Conservation (phyloP, 2,797 vertebrate genomes). For the Sebastes alutus region DNA sequence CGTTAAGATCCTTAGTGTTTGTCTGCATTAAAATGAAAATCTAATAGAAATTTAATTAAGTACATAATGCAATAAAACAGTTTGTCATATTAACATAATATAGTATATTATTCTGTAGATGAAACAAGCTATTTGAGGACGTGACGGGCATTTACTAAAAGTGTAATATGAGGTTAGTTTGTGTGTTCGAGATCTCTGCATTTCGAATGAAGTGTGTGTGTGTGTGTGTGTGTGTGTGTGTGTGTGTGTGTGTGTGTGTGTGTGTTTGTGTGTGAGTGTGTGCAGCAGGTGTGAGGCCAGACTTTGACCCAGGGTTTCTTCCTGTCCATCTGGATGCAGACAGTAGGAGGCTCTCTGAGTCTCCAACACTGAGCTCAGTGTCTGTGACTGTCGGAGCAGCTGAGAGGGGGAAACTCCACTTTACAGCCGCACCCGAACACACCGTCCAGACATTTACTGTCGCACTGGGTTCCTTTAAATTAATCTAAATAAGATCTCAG, state of each 20-base stretch:
- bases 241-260: conserved; percentile 1
- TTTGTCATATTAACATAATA: not conserved
- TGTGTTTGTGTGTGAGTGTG: not conserved
- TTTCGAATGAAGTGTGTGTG: not conserved
- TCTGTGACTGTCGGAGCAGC: conserved; percentile 46
- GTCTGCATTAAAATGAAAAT: not conserved
- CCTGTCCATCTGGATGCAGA: conserved; percentile 74
- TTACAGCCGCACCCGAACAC: conserved; percentile 46
- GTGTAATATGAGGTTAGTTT: not conserved
- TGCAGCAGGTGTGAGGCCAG: conserved; percentile 64
- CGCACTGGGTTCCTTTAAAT: not conserved
- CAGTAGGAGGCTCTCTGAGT: conserved; percentile 60
- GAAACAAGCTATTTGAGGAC: not conserved
- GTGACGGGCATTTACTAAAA: not conserved
- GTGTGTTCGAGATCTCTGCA: not conserved
- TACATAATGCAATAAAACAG: not conserved
- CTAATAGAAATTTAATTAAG: not conserved
- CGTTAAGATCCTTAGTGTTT: not conserved
- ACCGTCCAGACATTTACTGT: conserved; percentile 20
- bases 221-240: conserved; percentile 1
- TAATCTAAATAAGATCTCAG: not conserved
- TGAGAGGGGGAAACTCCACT: conserved; percentile 53
- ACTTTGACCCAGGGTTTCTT: conserved; percentile 62
- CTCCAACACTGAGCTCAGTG: conserved; percentile 66
- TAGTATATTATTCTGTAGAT: no score